Evolutionary conservation across 2,113 vertebrate genomes (phyloP).

Genomic region (Athene noctua): DNA sequence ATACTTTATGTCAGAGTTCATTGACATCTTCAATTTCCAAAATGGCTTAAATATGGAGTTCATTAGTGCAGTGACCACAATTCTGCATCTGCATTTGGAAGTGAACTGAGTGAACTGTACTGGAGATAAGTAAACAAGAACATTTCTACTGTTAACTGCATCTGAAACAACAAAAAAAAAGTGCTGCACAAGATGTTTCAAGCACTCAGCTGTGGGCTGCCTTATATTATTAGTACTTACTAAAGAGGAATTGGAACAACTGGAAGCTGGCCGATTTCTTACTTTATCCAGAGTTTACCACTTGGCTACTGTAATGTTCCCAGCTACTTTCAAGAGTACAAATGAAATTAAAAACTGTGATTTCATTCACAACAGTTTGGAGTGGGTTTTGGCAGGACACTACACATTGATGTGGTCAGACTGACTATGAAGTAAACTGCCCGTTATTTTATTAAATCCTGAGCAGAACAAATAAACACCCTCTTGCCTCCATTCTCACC

Average conservation of each 20-base stretch:
- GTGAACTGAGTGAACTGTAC: neutral
- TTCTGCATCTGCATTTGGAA: neutral
- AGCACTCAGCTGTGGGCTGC: neutral
- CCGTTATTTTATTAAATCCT: neutral
- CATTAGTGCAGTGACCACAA: slow-evolving; percentile 9
- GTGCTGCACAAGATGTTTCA: neutral
- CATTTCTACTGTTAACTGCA: neutral
- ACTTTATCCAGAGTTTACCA: neutral
- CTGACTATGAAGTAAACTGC: neutral
- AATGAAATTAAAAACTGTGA: neutral
- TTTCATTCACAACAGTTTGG: slow-evolving; percentile 19
- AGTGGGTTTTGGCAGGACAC: slow-evolving; percentile 39
- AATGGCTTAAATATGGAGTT: neutral
- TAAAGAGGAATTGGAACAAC: neutral
- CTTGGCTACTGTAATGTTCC: slow-evolving; percentile 33
- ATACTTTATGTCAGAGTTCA: neutral
- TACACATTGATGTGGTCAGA: neutral
- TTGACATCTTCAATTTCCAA: neutral
- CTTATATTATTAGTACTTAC: neutral
- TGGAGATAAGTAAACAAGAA: neutral
- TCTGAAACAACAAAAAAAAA: neutral
- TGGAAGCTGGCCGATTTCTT: neutral
- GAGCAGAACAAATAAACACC: neutral
- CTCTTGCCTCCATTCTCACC: neutral
- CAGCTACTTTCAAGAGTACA: slow-evolving; percentile 7